phyloP scores from a whole-genome alignment of 2,888 invertebrate species.

The Dione vanillae region DNA sequence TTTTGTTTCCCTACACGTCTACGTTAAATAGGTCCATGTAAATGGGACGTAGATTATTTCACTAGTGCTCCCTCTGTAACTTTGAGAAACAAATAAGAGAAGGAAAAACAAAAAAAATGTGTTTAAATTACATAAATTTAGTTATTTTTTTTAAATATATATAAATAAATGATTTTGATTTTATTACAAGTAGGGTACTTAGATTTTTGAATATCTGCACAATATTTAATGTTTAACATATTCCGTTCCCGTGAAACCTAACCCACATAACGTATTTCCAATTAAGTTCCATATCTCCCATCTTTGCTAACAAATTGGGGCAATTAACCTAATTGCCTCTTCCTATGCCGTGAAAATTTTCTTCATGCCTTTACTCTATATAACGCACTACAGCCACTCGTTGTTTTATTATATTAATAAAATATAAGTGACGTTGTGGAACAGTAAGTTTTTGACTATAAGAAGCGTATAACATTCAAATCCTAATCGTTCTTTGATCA shows the following conservation, averaged over 20 bases:
- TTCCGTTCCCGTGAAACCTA: not conserved
- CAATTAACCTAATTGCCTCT: conserved; percentile 44
- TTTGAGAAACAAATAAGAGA: too few relatives aligned
- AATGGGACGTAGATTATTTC: too few relatives aligned
- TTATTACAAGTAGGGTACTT: not conserved
- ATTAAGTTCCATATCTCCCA: conserved; percentile 35
- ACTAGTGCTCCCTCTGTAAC: too few relatives aligned
- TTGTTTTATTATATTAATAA: not conserved
- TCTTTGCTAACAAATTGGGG: conserved; percentile 43
- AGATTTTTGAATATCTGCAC: not conserved
- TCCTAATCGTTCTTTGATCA: too few relatives aligned
- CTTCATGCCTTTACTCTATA: conserved; percentile 9
- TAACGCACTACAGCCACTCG: not conserved
- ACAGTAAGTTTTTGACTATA: not conserved
- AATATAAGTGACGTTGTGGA: not conserved
- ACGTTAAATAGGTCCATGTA: too few relatives aligned
- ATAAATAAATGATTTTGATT: too few relatives aligned
- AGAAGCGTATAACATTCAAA: not conserved
- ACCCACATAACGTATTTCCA: conserved; percentile 23
- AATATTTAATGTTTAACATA: conserved; percentile 13
- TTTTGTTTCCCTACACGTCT: too few relatives aligned
- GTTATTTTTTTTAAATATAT: too few relatives aligned
- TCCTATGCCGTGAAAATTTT: conserved; percentile 33
- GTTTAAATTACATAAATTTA: too few relatives aligned
- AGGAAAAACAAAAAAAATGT: too few relatives aligned